phyloP scores from a whole-genome alignment of 2,888 invertebrate species.

The Cybosia mesomella region DNA sequence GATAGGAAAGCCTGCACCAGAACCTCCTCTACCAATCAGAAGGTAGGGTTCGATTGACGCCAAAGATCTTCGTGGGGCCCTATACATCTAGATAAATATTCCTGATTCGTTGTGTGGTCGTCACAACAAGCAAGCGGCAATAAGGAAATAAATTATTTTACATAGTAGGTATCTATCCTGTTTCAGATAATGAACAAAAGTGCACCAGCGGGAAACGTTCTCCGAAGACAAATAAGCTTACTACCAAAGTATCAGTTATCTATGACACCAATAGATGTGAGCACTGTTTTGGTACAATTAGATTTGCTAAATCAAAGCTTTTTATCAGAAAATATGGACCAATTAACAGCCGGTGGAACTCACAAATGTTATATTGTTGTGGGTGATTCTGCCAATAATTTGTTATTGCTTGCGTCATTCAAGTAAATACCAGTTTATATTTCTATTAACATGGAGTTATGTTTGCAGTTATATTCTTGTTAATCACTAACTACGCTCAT shows the following conservation, averaged over 20 bases:
- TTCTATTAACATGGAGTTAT: not conserved
- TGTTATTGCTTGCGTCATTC: constrained; percentile 86
- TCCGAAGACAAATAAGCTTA: constrained; percentile 87
- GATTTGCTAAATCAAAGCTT: constrained; percentile 76
- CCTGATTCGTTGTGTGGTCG: not conserved
- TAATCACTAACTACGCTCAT: not conserved
- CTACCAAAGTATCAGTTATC: constrained; percentile 89
- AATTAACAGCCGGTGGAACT: constrained; percentile 79
- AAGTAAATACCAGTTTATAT: constrained; percentile 72
- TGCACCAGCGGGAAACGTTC: constrained; percentile 90
- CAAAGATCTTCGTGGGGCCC: not conserved
- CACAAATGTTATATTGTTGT: constrained; percentile 88
- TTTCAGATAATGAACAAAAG: constrained; percentile 90
- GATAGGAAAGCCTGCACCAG: not conserved
- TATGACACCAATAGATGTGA: constrained; percentile 68
- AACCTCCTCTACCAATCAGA: not conserved
- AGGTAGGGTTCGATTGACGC: not conserved
- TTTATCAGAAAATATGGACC: constrained; percentile 73
- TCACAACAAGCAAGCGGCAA: not conserved
- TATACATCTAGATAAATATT: too few relatives aligned
- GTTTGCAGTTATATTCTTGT: not conserved
- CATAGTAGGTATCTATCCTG: not conserved
- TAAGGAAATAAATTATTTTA: not conserved
- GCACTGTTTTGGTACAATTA: constrained; percentile 69
- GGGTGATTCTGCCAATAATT: constrained; percentile 89